Percentiles rank a stretch among this genome's conserved stretches.
Evolutionary conservation across 2,888 invertebrate species (phyloP).

Genomic region (Thumatha senex): DNA sequence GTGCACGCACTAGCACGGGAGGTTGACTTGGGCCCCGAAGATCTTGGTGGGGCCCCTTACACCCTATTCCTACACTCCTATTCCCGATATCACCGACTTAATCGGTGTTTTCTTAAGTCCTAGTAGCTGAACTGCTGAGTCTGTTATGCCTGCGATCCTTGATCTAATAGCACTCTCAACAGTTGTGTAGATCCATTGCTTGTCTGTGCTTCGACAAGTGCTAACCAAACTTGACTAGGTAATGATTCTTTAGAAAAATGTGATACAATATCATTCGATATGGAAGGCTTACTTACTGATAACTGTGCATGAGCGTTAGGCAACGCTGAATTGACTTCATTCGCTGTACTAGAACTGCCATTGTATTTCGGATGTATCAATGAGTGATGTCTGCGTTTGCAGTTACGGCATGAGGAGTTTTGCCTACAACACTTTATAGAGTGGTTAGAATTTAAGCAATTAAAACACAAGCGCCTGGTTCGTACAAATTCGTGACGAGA

Average conservation of each 20-base stretch:
- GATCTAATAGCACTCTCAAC: slow-evolving; percentile 24
- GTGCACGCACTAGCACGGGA: too few relatives aligned
- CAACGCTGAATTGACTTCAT: background rate
- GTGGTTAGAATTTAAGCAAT: slow-evolving; percentile 9
- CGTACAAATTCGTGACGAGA: background rate
- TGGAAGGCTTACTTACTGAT: background rate
- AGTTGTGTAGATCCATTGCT: slow-evolving; percentile 8
- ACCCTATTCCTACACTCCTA: too few relatives aligned
- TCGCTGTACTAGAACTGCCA: background rate
- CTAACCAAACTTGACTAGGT: slow-evolving; percentile 12
- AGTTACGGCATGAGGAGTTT: slow-evolving; percentile 3
- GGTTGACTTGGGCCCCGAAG: too few relatives aligned
- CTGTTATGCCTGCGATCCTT: slow-evolving; percentile 22
- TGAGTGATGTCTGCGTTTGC: slow-evolving; percentile 6
- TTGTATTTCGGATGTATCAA: slow-evolving; percentile 2
- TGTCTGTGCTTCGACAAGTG: slow-evolving; percentile 18
- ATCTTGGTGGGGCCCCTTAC: too few relatives aligned
- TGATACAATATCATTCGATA: background rate
- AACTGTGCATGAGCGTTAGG: background rate
- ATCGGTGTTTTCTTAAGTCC: background rate
- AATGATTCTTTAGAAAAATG: background rate
- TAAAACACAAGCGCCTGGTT: slow-evolving; percentile 7
- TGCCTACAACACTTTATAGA: slow-evolving; percentile 11
- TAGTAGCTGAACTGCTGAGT: background rate
- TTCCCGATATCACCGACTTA: background rate